A percentile compares a stretch with the other conserved stretches of the same genome.
These are phyloP conservation scores for Semibalanus balanoides DNA, from an alignment of 1,140 invertebrate genomes.

Conservation along the genomic window DNA sequence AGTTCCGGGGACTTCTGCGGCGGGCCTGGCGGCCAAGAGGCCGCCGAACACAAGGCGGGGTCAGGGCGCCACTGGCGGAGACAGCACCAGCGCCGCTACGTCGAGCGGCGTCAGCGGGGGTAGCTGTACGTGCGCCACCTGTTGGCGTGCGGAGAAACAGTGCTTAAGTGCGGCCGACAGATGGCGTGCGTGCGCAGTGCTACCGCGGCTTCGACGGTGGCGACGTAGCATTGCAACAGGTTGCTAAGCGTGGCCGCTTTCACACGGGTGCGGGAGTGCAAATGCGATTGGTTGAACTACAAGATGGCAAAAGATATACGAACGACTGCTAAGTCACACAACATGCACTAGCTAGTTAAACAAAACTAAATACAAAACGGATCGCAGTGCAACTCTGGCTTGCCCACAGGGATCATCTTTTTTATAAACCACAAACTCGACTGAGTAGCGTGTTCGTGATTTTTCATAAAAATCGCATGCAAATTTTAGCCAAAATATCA, in stretches of 20 bases:
- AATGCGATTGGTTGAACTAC: too few species aligned
- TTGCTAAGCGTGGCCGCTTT: background rate
- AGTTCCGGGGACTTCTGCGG: background rate
- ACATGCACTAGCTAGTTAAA: background rate
- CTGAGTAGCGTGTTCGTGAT: too few species aligned
- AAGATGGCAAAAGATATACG: too few species aligned
- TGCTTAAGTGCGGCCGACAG: background rate
- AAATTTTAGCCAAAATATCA: background rate
- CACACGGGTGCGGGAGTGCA: too few species aligned
- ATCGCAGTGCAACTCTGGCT: background rate
- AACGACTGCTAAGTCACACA: background rate
- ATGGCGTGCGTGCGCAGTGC: background rate
- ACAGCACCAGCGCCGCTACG: background rate
- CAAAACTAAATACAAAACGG: background rate
- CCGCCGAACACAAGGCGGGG: background rate
- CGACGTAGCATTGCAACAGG: too few species aligned
- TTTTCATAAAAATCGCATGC: background rate
- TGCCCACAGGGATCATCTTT: background rate
- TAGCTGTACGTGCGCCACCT: background rate
- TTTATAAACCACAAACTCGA: background rate
- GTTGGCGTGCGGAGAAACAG: background rate
- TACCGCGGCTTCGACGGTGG: background rate
- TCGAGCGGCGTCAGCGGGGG: background rate
- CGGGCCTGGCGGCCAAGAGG: too few species aligned
- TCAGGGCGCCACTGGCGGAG: background rate